Percentiles rank a stretch among this genome's conserved stretches.
These are phyloP conservation scores for Emydocephalus ijimae DNA, from an alignment of 2,113 vertebrate genomes.

Conservation along the genomic window DNA sequence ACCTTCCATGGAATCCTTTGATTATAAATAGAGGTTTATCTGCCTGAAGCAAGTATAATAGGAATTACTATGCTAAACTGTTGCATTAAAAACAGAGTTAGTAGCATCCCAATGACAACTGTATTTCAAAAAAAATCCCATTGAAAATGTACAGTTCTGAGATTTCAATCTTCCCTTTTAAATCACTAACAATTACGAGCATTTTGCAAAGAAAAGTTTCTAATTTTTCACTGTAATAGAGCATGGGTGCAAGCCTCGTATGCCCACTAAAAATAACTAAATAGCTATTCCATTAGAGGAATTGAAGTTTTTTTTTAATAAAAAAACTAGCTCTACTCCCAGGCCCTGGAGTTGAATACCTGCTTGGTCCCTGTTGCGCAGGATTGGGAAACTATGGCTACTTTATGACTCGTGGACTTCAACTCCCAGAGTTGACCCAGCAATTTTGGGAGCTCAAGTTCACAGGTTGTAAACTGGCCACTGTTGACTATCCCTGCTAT, in stretches of 20 bases:
- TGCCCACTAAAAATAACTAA: constrained; percentile 40
- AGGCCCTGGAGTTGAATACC: background rate
- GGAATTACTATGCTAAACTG: background rate
- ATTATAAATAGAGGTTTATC: background rate
- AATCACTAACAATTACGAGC: constrained; percentile 37
- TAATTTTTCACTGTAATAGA: constrained; percentile 20
- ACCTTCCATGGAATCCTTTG: background rate
- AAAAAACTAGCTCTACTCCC: background rate
- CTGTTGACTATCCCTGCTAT: background rate
- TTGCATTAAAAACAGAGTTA: background rate
- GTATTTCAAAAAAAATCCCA: background rate
- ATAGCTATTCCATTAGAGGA: constrained; percentile 30
- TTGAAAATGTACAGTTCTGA: background rate
- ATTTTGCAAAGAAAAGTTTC: constrained; percentile 38
- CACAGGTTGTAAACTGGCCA: background rate
- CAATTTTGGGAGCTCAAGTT: background rate
- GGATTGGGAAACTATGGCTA: background rate
- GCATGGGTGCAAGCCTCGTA: constrained; percentile 10
- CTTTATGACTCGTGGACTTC: background rate
- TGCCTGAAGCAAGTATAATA: background rate
- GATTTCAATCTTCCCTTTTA: constrained; percentile 23
- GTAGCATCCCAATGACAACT: background rate
- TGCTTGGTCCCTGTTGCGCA: background rate
- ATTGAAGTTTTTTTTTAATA: background rate
- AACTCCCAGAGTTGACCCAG: background rate